phyloP scores from a whole-genome alignment of 2,113 vertebrate genomes.

The Nannospalax galili region DNA sequence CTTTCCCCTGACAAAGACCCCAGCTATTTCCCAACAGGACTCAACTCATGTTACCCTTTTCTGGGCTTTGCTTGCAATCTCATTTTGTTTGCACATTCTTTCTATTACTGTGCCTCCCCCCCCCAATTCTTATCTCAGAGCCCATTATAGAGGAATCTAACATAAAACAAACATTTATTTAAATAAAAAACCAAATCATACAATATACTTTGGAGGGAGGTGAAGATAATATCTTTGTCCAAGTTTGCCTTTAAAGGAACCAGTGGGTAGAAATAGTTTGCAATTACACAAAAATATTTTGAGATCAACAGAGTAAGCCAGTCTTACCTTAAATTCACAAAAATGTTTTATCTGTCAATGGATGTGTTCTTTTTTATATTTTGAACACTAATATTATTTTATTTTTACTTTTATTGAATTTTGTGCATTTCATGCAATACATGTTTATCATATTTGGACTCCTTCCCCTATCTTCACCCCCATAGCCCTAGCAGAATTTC shows the following conservation, averaged over 20 bases:
- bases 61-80: neutral
- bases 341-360: constrained; percentile 20
- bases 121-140: constrained; percentile 8
- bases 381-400: neutral
- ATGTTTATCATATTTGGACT: no score
- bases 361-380: neutral
- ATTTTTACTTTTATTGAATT: no score
- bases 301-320: neutral
- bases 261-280: constrained; percentile 34
- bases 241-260: constrained; percentile 29
- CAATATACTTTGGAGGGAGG: neutral
- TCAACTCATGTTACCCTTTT: neutral
- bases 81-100: neutral
- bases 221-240: neutral
- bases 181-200: neutral
- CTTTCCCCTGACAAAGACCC: neutral
- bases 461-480: no score
- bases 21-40: neutral
- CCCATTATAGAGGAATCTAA: constrained; percentile 28
- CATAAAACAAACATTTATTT: constrained; percentile 51
- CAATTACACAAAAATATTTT: constrained; percentile 40
- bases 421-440: no score
- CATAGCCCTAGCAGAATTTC: no score
- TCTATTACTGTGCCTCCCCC: neutral
- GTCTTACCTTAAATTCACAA: constrained; percentile 36